phyloP scores from a whole-genome alignment of 1,140 invertebrate genomes.

The Listronotus oregonensis region DNA sequence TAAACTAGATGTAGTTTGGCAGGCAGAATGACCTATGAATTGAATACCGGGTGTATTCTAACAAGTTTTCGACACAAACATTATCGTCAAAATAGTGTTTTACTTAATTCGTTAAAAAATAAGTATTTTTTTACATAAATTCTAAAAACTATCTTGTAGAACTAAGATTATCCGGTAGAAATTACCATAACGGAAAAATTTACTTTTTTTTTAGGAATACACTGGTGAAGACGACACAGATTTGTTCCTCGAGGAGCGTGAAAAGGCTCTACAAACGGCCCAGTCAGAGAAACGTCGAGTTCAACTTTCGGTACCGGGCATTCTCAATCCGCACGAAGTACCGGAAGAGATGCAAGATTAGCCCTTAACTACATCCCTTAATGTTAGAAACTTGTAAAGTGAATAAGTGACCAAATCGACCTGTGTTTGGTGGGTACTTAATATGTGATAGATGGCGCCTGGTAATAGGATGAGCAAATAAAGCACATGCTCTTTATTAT shows the following conservation, averaged over 20 bases:
- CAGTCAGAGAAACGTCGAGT: slow-evolving; percentile 92
- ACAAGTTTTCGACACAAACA: too few relatives aligned
- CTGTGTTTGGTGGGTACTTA: slow-evolving; percentile 13
- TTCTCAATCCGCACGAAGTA: slow-evolving; percentile 95
- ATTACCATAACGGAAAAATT: too few relatives aligned
- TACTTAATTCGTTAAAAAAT: too few relatives aligned
- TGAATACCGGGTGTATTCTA: too few relatives aligned
- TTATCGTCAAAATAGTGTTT: too few relatives aligned
- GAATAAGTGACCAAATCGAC: slow-evolving; percentile 26
- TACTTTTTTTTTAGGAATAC: slow-evolving; percentile 75
- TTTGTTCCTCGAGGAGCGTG: slow-evolving; percentile 94
- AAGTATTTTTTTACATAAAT: too few relatives aligned
- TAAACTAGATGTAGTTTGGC: too few relatives aligned
- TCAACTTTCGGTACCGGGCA: slow-evolving; percentile 94
- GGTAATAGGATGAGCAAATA: neutral
- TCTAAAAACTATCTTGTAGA: too few relatives aligned
- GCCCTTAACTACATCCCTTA: slow-evolving; percentile 20
- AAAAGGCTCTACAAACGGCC: slow-evolving; percentile 82
- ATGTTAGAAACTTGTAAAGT: slow-evolving; percentile 34
- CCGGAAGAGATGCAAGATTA: slow-evolving; percentile 98
- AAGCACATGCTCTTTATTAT: neutral
- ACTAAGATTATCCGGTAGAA: too few relatives aligned
- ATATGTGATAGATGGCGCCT: slow-evolving; percentile 14
- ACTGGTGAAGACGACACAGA: slow-evolving; percentile 97
- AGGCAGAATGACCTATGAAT: too few relatives aligned